A percentile compares a stretch with the other conserved stretches of the same genome.
phyloP scores from a whole-genome alignment of 2,797 vertebrate species.

The Malacoraja senta region DNA sequence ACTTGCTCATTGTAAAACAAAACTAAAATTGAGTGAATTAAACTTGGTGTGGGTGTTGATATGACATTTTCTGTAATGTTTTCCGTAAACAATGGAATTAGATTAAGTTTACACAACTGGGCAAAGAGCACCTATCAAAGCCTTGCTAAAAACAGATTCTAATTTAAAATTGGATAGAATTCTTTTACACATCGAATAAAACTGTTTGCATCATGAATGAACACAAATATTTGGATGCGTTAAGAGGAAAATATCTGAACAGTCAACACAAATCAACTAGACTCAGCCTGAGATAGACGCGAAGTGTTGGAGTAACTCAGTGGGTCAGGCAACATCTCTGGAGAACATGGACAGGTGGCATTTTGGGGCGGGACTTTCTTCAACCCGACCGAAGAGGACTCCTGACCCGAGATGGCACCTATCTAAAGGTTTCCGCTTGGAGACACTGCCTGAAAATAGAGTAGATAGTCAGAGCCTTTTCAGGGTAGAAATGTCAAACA shows the following conservation, averaged over 20 bases:
- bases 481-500: too few relatives aligned
- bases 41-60: background rate
- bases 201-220: background rate
- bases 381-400: too few relatives aligned
- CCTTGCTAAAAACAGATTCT: background rate
- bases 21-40: background rate
- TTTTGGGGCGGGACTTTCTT: too few relatives aligned
- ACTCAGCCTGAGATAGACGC: too few relatives aligned
- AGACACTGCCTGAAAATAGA: too few relatives aligned
- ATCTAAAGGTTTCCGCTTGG: too few relatives aligned
- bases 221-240: background rate
- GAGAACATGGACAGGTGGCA: too few relatives aligned
- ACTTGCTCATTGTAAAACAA: background rate
- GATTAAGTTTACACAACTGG: background rate
- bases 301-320: too few relatives aligned
- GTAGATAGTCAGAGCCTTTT: too few relatives aligned
- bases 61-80: background rate
- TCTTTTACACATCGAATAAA: background rate
- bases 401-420: too few relatives aligned
- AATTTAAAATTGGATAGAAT: background rate
- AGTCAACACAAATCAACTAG: background rate
- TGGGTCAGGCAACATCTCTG: too few relatives aligned
- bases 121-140: background rate
- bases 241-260: background rate
- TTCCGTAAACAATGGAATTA: background rate